Conservation (phyloP, 2,797 vertebrate species). For the Chaunax sp. region DNA sequence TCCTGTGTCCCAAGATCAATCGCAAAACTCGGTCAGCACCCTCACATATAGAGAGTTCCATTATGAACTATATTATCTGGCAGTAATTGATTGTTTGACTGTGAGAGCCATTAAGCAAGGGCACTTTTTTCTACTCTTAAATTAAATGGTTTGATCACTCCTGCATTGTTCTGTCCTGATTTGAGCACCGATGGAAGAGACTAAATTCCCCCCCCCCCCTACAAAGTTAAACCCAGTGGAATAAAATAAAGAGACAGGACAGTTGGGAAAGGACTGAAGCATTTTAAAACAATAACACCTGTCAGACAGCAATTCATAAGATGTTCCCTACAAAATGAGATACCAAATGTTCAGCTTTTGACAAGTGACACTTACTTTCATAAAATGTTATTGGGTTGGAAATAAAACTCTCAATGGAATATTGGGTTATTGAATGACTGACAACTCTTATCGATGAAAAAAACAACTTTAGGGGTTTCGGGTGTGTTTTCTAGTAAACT, state of each 20-base stretch:
- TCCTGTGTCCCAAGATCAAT: not conserved
- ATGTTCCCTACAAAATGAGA: constrained; percentile 4
- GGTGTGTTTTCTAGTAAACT: no score
- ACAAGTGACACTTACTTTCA: constrained; percentile 20
- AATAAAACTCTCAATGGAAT: constrained; percentile 5
- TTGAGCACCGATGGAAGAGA: not conserved
- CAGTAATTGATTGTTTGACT: constrained; percentile 16
- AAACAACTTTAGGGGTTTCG: no score
- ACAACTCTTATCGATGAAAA: no score
- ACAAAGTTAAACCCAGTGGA: constrained; percentile 11
- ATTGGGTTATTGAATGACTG: no score
- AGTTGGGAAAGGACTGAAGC: not conserved
- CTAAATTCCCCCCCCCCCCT: not conserved
- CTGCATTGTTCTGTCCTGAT: constrained; percentile 1
- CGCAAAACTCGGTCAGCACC: not conserved
- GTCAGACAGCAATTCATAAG: constrained; percentile 26
- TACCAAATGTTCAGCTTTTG: constrained; percentile 16
- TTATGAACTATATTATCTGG: constrained; percentile 20
- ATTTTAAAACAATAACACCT: constrained; percentile 24
- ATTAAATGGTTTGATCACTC: constrained; percentile 22
- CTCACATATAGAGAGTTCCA: not conserved
- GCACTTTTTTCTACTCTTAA: constrained; percentile 15
- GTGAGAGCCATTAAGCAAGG: constrained; percentile 13
- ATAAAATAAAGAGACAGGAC: constrained; percentile 7
- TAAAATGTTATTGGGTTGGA: constrained; percentile 2